A percentile compares a stretch with the other conserved stretches of the same genome.
phyloP scores from a whole-genome alignment of 2,113 vertebrate genomes.

The Catharus bicknelli region DNA sequence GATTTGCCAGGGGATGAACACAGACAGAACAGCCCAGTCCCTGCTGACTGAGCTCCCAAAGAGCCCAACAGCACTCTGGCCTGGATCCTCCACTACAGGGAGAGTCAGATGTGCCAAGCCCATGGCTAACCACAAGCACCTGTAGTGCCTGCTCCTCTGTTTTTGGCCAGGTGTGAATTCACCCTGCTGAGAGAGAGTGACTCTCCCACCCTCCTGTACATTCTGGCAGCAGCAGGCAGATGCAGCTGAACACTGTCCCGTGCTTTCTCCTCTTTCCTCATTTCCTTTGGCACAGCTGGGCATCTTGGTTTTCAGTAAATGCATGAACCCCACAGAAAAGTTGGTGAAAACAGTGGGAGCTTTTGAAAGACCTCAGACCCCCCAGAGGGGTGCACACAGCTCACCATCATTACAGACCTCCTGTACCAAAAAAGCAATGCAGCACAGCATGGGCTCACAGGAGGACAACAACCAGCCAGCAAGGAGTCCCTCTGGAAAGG shows the following conservation, averaged over 20 bases:
- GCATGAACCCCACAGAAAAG: neutral
- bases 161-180: neutral
- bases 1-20: neutral
- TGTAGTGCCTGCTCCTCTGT: neutral
- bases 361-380: neutral
- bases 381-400: neutral
- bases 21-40: neutral
- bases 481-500: neutral
- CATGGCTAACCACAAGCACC: neutral
- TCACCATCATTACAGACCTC: neutral
- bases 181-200: fast-evolving
- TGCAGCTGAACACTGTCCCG: neutral
- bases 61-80: neutral
- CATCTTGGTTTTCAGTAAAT: neutral
- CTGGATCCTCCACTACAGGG: neutral
- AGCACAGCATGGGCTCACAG: neutral
- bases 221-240: neutral
- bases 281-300: neutral
- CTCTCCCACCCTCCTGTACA: fast-evolving
- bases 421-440: neutral
- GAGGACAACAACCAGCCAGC: neutral
- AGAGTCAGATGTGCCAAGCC: neutral
- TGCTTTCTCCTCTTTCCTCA: neutral
- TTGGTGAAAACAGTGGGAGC: neutral
- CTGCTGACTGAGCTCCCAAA: fast-evolving